These are phyloP conservation scores for Lampris megalopsis DNA, from an alignment of 2,113 vertebrate species.

Conservation along the genomic window DNA sequence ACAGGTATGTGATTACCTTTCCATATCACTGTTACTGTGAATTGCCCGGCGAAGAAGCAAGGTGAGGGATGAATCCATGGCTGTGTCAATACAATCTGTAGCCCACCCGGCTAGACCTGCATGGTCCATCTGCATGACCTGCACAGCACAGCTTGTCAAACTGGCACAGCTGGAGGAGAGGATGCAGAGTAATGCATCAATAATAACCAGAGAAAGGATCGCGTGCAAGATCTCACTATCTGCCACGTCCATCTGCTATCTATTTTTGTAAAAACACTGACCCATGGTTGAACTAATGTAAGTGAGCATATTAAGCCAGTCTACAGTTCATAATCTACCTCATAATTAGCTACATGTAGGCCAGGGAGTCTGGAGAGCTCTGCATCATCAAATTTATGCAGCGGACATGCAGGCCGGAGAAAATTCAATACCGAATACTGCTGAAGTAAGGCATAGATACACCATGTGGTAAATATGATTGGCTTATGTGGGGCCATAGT, in stretches of 20 bases:
- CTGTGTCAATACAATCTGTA: neutral
- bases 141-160: conserved; percentile 12
- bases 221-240: conserved; percentile 49
- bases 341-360: conserved; percentile 25
- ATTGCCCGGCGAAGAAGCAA: neutral
- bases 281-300: conserved; percentile 46
- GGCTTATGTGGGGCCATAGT: too few species aligned
- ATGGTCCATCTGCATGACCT: conserved; percentile 16
- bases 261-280: conserved; percentile 39
- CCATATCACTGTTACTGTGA: neutral
- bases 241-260: conserved; percentile 42
- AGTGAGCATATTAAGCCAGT: conserved; percentile 36
- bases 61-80: neutral
- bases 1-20: too few species aligned
- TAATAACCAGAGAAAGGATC: conserved; percentile 30
- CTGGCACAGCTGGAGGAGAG: conserved; percentile 34
- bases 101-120: conserved; percentile 4
- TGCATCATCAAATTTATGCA: neutral
- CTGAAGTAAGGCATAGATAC: too few species aligned
- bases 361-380: neutral
- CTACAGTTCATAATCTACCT: conserved; percentile 35
- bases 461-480: too few species aligned
- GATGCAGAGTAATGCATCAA: conserved; percentile 38
- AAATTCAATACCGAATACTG: too few species aligned
- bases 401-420: too few species aligned